Evolutionary conservation across 2,797 vertebrate species (phyloP).

Genomic region (Sebastes variabilis): DNA sequence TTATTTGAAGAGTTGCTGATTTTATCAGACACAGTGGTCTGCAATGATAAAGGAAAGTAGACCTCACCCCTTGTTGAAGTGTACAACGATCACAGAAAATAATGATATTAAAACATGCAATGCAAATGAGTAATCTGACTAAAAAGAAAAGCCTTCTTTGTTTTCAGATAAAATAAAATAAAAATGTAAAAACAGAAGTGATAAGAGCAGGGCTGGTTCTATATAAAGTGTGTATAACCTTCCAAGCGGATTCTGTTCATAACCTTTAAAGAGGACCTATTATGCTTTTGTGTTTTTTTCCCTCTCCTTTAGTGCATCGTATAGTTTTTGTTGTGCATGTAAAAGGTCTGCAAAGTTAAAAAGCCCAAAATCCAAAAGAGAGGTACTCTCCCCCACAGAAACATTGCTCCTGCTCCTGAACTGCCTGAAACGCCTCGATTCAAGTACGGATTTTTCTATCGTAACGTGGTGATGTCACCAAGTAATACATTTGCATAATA

Average conservation of each 20-base stretch:
- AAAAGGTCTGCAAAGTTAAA: too few species aligned
- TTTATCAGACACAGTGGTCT: neutral
- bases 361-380: too few species aligned
- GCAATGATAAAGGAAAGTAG: neutral
- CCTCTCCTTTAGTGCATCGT: too few species aligned
- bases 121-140: neutral
- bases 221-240: neutral
- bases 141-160: neutral
- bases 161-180: neutral
- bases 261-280: neutral
- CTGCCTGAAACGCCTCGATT: too few species aligned
- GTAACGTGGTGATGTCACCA: too few species aligned
- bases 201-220: neutral
- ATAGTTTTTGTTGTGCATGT: too few species aligned
- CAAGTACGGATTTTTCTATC: too few species aligned
- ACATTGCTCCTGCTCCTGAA: too few species aligned
- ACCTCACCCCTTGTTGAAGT: neutral
- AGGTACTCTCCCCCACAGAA: too few species aligned
- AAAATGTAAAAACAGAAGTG: neutral
- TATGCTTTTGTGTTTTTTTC: too few species aligned
- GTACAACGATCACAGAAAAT: neutral
- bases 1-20: neutral
- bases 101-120: neutral
- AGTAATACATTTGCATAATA: too few species aligned
- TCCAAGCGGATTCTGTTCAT: neutral